phyloP scores from a whole-genome alignment of 2,797 vertebrate genomes.

The Enteromius afrohamiltoni region DNA sequence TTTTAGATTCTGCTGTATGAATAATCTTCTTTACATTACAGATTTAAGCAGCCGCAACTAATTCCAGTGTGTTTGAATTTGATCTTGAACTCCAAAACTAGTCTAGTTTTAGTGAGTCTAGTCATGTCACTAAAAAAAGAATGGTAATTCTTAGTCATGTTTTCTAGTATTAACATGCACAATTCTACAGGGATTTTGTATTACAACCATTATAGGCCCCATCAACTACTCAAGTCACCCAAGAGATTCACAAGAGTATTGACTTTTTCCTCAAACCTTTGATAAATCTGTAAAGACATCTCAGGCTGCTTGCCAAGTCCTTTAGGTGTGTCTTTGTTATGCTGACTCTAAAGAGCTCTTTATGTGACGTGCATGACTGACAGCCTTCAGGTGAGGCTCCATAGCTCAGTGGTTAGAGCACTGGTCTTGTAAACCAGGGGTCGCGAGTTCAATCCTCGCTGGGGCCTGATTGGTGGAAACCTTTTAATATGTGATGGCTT shows the following conservation, averaged over 20 bases:
- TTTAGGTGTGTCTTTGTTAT: constrained; percentile 12
- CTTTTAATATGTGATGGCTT: background rate
- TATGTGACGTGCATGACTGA: background rate
- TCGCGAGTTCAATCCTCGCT: constrained; percentile 39
- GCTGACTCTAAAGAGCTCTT: background rate
- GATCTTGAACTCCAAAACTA: background rate
- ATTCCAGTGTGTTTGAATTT: background rate
- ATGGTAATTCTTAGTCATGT: background rate
- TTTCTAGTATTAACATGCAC: background rate
- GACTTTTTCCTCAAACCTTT: background rate
- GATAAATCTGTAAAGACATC: background rate
- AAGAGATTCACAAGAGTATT: background rate
- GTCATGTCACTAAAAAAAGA: background rate
- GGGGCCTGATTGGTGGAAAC: background rate
- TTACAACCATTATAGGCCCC: background rate
- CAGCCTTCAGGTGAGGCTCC: background rate
- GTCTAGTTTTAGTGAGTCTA: too few species aligned
- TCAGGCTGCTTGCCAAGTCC: background rate
- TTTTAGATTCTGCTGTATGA: background rate
- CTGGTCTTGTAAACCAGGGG: constrained; percentile 51
- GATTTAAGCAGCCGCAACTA: background rate
- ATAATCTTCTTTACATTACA: background rate
- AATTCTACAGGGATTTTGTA: background rate
- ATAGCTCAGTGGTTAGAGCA: constrained; percentile 53
- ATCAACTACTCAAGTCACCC: background rate